Percentiles rank a stretch among this genome's conserved stretches.
These are phyloP conservation scores for Drosophila seclusa DNA, from an alignment of 2,888 invertebrate species.

Conservation along the genomic window DNA sequence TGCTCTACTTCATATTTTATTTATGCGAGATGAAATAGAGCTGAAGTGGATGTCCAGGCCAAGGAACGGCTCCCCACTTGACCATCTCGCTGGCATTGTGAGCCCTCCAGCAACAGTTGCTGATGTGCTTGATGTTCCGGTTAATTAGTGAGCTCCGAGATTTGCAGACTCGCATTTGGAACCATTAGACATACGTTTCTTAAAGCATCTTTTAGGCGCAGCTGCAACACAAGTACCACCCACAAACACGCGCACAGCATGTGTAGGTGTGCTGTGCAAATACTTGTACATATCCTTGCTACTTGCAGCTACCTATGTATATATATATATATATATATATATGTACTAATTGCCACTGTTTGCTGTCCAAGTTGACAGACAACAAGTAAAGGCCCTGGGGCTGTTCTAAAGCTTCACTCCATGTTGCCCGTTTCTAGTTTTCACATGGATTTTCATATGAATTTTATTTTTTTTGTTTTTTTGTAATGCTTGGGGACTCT, in stretches of 20 bases:
- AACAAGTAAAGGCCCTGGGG: slow-evolving; percentile 71
- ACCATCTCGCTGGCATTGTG: slow-evolving; percentile 50
- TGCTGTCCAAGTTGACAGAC: slow-evolving; percentile 72
- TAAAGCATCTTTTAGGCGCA: slow-evolving; percentile 72
- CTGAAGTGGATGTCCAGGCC: neutral
- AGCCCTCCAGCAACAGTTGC: slow-evolving; percentile 37
- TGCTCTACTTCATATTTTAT: neutral
- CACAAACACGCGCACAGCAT: neutral
- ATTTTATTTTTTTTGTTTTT: slow-evolving; percentile 16
- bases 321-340: slow-evolving; percentile 28
- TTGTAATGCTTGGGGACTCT: slow-evolving; percentile 33
- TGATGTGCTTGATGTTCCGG: slow-evolving; percentile 35
- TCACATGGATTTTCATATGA: slow-evolving; percentile 19
- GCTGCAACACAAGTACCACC: slow-evolving; percentile 68
- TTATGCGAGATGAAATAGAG: neutral
- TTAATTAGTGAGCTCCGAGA: slow-evolving; percentile 54
- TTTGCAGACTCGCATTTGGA: slow-evolving; percentile 1
- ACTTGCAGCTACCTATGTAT: slow-evolving; percentile 16
- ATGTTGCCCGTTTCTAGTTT: slow-evolving; percentile 49
- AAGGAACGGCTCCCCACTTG: slow-evolving; percentile 58
- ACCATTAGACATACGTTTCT: slow-evolving; percentile 42
- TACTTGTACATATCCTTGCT: slow-evolving; percentile 24
- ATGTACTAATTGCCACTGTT: slow-evolving; percentile 68
- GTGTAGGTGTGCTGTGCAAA: slow-evolving; percentile 27
- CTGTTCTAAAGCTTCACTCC: slow-evolving; percentile 63